These are phyloP conservation scores for Strigops habroptila DNA, from an alignment of 2,113 vertebrate genomes.

Conservation along the genomic window DNA sequence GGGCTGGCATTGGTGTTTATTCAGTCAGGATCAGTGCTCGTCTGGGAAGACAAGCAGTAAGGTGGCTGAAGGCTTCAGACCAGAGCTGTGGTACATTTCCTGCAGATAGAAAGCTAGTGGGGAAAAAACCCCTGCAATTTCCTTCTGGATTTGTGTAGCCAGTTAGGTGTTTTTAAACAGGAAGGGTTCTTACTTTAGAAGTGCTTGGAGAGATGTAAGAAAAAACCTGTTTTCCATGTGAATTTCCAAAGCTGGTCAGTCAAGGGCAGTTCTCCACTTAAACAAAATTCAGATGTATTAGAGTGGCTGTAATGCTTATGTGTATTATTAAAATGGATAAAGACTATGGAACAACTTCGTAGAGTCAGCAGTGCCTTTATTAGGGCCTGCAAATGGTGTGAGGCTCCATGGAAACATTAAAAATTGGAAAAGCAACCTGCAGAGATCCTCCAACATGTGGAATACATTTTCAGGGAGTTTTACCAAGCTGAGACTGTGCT, in stretches of 20 bases:
- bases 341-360: neutral
- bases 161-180: neutral
- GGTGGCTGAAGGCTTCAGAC: neutral
- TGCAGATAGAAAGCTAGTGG: neutral
- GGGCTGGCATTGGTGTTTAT: neutral
- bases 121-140: neutral
- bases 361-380: neutral
- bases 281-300: neutral
- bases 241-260: neutral
- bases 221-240: rapidly evolving
- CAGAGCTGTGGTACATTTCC: neutral
- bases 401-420: neutral
- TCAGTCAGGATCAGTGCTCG: neutral
- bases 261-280: neutral
- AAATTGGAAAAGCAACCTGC: neutral
- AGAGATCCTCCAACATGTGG: neutral
- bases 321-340: neutral
- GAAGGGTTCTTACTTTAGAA: neutral
- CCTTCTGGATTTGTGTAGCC: neutral
- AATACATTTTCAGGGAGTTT: neutral
- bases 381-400: neutral
- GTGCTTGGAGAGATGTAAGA: neutral
- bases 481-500: neutral
- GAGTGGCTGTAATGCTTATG: neutral
- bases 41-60: neutral